Base-by-base conservation (phyloP, 1,140 invertebrate species). In the Lysiphlebus fabarum region DNA sequence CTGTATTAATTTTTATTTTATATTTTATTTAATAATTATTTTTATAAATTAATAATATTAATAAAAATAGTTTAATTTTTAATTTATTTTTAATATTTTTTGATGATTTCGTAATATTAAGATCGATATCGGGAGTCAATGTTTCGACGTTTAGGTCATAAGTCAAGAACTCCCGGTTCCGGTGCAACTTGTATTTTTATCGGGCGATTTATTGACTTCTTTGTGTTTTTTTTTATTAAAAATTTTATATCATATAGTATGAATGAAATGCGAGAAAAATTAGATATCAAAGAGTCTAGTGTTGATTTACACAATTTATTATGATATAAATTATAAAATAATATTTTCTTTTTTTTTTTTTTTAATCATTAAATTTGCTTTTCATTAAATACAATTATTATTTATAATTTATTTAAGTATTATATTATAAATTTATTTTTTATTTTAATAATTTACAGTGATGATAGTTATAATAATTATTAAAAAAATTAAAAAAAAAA, bases 141-240 rank as follows among this genome's bases (percentile, higher is more conserved):
- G 57, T 59, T 53, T 51, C 40, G 17, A 26, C 33, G 41, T 51
- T 14, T 40, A 56, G 54, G 59, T 51, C 59, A 40, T 42, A 57
- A 47, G 59, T 61, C 59, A 48, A 56, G 59, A 61, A 48, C 59
- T 61, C 54, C 54, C 48, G 54, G 53, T 56, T 61, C 59, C 59
- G 59, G 54, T 56, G 47, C 14, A 26, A 4, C 17, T 26, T 33
- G n/a, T 14, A 14, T 58, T n/a, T 53, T 43, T 42, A 33, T 10
- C 44, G 34, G 9, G 41, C 50, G 58, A 59, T 49, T 59, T 53
- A 49, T 59, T 53, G 58, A 45, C 58, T 59, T 38, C 58, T 37
- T 40, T 57, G 36, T 57, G 49, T 57, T 53, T 45, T 43, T 49
- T 38, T 56, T 14, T 45, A 45, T 36, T 45, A n/a, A n/a, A n/a